Evolutionary conservation across 2,888 invertebrate genomes (phyloP).

Genomic region (Agrochola lychnidis): DNA sequence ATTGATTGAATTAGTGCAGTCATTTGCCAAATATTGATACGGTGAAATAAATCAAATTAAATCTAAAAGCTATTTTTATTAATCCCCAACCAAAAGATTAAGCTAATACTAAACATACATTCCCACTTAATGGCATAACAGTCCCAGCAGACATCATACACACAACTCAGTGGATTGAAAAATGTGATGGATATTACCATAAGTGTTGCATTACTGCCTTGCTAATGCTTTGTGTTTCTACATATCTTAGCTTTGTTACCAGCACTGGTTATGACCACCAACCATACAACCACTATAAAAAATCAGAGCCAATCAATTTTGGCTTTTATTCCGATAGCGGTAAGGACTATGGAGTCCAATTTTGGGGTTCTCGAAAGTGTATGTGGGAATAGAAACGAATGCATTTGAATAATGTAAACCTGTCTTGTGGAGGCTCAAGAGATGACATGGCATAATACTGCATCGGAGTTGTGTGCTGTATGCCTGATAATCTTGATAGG

Average conservation of each 20-base stretch:
- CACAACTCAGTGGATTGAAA: constrained; percentile 59
- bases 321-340: constrained; percentile 46
- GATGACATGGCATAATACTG: constrained; percentile 88
- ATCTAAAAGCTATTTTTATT: not conserved
- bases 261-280: constrained; percentile 75
- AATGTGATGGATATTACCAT: constrained; percentile 77
- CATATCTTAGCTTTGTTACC: constrained; percentile 81
- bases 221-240: constrained; percentile 81
- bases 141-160: constrained; percentile 14
- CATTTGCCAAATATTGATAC: not conserved
- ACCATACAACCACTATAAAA: constrained; percentile 48
- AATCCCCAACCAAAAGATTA: not conserved
- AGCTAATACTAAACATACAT: constrained; percentile 5
- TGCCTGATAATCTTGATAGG: constrained; percentile 72
- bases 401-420: constrained; percentile 89
- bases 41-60: not conserved
- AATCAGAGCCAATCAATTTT: constrained; percentile 55
- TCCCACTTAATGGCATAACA: constrained; percentile 16
- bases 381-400: constrained; percentile 76
- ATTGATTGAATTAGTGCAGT: too few species aligned
- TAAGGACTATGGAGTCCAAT: constrained; percentile 52
- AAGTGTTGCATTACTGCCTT: constrained; percentile 77
- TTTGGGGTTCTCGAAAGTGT: constrained; percentile 62
- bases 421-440: constrained; percentile 82
- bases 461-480: constrained; percentile 76